phyloP scores from a whole-genome alignment of 2,888 invertebrate genomes.

The Steinernema hermaphroditum region DNA sequence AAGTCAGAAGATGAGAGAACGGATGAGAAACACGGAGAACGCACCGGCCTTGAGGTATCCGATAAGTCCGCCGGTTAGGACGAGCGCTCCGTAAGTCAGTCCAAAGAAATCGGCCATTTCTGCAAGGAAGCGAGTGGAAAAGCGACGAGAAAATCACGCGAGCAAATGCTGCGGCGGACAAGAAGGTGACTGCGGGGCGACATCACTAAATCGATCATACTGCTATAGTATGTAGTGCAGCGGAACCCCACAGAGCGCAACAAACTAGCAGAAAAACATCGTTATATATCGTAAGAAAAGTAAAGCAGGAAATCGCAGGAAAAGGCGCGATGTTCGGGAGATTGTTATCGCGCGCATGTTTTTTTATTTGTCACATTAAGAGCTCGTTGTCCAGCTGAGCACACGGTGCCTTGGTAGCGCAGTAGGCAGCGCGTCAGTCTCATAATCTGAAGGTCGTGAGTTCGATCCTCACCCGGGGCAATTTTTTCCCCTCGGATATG shows the following conservation, averaged over 20 bases:
- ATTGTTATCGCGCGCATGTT: too few relatives aligned
- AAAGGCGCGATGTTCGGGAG: too few relatives aligned
- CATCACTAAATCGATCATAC: too few relatives aligned
- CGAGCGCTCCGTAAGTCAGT: constrained; percentile 41
- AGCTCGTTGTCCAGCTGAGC: too few relatives aligned
- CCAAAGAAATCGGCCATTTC: constrained; percentile 37
- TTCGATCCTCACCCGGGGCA: constrained; percentile 80
- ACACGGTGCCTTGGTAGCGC: constrained; percentile 67
- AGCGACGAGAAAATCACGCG: background rate
- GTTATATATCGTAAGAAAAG: too few relatives aligned
- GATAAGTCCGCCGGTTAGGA: constrained; percentile 41
- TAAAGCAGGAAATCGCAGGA: too few relatives aligned
- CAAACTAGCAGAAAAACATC: too few relatives aligned
- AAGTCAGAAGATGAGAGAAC: background rate
- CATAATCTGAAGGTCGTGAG: constrained; percentile 92
- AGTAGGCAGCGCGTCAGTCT: constrained; percentile 88
- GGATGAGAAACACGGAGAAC: background rate
- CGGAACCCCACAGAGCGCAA: too few relatives aligned
- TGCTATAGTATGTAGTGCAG: too few relatives aligned
- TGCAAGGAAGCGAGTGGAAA: background rate
- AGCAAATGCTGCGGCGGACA: background rate
- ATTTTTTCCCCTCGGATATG: constrained; percentile 1
- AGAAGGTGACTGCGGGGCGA: background rate
- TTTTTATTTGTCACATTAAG: too few relatives aligned
- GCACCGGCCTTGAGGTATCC: constrained; percentile 43